A percentile compares a stretch with the other conserved stretches of the same genome.
Conservation (phyloP, 2,888 invertebrate species). For the Hirtodrosophila alboralis region DNA sequence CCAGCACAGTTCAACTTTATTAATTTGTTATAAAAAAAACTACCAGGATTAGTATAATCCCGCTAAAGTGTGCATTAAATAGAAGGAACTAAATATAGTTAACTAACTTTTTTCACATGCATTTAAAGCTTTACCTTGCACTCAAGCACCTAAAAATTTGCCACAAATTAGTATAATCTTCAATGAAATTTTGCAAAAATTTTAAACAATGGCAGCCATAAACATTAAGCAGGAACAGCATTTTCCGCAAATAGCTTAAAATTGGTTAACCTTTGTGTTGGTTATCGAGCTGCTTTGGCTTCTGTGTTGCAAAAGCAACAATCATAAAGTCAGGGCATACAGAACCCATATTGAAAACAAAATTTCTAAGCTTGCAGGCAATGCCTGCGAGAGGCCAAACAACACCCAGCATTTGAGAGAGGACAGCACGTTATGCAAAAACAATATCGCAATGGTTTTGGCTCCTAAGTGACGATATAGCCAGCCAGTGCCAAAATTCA, state of each 20-base stretch:
- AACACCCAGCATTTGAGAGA: not conserved
- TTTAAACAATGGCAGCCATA: slow-evolving; percentile 52
- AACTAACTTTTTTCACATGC: no score
- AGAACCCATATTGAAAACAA: slow-evolving; percentile 7
- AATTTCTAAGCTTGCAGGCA: slow-evolving; percentile 19
- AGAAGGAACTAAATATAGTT: no score
- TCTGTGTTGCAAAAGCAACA: not conserved
- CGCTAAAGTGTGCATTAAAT: no score
- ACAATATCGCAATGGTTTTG: slow-evolving; percentile 54
- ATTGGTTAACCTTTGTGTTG: slow-evolving; percentile 50
- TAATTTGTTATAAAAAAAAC: no score
- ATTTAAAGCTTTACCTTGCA: no score
- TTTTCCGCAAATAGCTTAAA: slow-evolving; percentile 42
- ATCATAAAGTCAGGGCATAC: not conserved
- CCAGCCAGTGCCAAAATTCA: slow-evolving; percentile 41
- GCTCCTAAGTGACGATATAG: slow-evolving; percentile 63
- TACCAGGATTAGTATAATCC: no score
- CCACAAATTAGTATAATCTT: slow-evolving; percentile 52
- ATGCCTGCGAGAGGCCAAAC: slow-evolving; percentile 5
- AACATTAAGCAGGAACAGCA: slow-evolving; percentile 33
- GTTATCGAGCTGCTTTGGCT: slow-evolving; percentile 24
- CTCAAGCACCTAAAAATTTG: not conserved
- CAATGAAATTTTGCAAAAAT: slow-evolving; percentile 52
- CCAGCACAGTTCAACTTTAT: no score
- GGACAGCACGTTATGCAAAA: slow-evolving; percentile 62